Conservation (phyloP, 1,140 invertebrate species). For the Mycetomoellerius zeteki region DNA sequence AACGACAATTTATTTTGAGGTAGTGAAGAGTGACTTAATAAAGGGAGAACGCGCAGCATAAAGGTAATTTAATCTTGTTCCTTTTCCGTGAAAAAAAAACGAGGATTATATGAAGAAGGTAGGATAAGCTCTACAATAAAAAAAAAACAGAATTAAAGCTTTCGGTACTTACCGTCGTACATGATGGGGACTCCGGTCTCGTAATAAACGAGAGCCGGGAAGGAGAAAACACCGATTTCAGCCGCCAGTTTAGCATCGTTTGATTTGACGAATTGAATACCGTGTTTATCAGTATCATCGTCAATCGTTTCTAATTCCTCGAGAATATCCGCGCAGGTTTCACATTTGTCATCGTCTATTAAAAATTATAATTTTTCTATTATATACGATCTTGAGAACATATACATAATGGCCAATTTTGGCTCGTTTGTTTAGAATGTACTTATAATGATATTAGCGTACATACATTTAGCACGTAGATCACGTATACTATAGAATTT, state of each 20-base stretch:
- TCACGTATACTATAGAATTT: no score
- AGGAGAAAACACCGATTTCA: slow-evolving; percentile 96
- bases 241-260: slow-evolving; percentile 96
- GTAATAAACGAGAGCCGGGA: slow-evolving; percentile 96
- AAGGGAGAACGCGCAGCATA: slow-evolving; percentile 7
- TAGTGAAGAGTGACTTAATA: slow-evolving; percentile 47
- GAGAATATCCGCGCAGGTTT: slow-evolving; percentile 93
- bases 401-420: neutral
- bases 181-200: slow-evolving; percentile 97
- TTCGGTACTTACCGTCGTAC: slow-evolving; percentile 94
- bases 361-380: slow-evolving; percentile 44
- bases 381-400: slow-evolving; percentile 53
- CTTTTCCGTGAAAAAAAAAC: neutral
- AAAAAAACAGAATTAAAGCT: slow-evolving; percentile 61
- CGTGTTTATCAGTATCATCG: slow-evolving; percentile 96
- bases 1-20: neutral
- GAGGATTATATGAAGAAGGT: neutral
- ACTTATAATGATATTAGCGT: no score
- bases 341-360: slow-evolving; percentile 94
- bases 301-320: slow-evolving; percentile 97
- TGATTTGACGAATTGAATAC: slow-evolving; percentile 97
- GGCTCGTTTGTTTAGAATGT: no score
- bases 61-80: slow-evolving; percentile 4
- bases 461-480: no score
- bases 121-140: slow-evolving; percentile 37